phyloP scores from a whole-genome alignment of 2,113 vertebrate species.

The Todiramphus chloris region DNA sequence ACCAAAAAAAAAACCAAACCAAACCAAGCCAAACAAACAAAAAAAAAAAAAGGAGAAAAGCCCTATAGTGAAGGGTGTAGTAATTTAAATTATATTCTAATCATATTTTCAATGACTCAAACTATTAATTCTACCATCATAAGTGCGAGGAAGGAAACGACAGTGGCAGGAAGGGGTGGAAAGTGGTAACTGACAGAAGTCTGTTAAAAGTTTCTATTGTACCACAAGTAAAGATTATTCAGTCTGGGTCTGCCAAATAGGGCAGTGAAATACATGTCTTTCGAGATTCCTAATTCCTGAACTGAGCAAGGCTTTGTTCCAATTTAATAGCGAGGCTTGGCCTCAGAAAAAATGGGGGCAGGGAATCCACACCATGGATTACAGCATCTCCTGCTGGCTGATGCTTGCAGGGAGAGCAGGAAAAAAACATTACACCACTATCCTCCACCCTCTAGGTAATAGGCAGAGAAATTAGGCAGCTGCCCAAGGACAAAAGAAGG shows the following conservation, averaged over 20 bases:
- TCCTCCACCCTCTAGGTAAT: not conserved
- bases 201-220: constrained; percentile 14
- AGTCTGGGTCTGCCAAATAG: constrained; percentile 55
- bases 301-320: constrained; percentile 42
- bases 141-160: not conserved
- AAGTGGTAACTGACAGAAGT: not conserved
- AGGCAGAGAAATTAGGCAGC: not conserved
- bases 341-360: constrained; percentile 39
- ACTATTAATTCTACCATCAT: not conserved
- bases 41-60: not conserved
- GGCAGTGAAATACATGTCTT: constrained; percentile 43
- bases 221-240: constrained; percentile 57
- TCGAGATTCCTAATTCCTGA: constrained; percentile 36
- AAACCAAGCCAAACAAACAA: too few species aligned
- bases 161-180: rapidly evolving
- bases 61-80: not conserved
- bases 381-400: constrained; percentile 62
- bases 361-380: constrained; percentile 48
- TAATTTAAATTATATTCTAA: not conserved
- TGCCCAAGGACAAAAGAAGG: not conserved
- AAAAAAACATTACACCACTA: not conserved
- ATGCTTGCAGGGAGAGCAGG: constrained; percentile 9
- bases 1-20: too few species aligned
- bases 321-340: not conserved
- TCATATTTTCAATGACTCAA: not conserved